A percentile compares a stretch with the other conserved stretches of the same genome.
phyloP scores from a whole-genome alignment of 2,797 vertebrate species.

The Anguilla megastoma region DNA sequence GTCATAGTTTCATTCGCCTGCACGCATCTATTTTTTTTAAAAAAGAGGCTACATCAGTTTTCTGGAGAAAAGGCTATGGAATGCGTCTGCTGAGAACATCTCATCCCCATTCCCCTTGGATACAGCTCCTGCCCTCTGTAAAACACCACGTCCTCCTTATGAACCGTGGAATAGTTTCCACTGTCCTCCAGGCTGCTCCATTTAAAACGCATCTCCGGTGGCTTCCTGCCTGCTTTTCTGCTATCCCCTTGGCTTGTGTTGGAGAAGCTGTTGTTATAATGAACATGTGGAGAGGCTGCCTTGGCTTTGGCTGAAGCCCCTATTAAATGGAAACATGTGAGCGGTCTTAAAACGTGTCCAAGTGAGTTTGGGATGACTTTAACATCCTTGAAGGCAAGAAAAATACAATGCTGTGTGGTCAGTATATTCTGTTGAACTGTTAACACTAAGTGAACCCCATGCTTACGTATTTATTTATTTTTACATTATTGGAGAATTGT shows the following conservation, averaged over 20 bases:
- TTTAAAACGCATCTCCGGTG: slow-evolving; percentile 23
- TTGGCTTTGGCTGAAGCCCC: slow-evolving; percentile 24
- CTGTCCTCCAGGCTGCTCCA: slow-evolving; percentile 7
- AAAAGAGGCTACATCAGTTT: slow-evolving; percentile 5
- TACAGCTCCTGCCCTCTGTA: neutral
- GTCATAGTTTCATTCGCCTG: neutral
- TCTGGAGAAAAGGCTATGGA: neutral
- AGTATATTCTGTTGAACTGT: neutral
- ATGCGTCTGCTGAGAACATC: neutral
- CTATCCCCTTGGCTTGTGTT: slow-evolving; percentile 15
- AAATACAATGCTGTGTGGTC: slow-evolving; percentile 2
- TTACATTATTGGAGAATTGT: neutral
- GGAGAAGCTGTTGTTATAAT: slow-evolving; percentile 27
- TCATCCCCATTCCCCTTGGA: slow-evolving; percentile 7
- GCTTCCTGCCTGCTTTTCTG: slow-evolving; percentile 17
- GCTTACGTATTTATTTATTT: neutral
- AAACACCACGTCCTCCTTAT: slow-evolving; percentile 24
- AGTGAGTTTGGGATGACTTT: slow-evolving; percentile 23
- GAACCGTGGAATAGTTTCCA: slow-evolving; percentile 28
- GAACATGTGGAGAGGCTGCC: slow-evolving; percentile 23
- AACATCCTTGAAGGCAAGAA: slow-evolving; percentile 8
- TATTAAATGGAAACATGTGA: slow-evolving; percentile 26
- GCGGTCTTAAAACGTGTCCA: slow-evolving; percentile 17
- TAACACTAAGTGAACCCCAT: neutral
- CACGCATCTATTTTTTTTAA: neutral